These are phyloP conservation scores for Acanthochromis polyacanthus DNA, from an alignment of 2,113 vertebrate genomes.

Conservation along the genomic window DNA sequence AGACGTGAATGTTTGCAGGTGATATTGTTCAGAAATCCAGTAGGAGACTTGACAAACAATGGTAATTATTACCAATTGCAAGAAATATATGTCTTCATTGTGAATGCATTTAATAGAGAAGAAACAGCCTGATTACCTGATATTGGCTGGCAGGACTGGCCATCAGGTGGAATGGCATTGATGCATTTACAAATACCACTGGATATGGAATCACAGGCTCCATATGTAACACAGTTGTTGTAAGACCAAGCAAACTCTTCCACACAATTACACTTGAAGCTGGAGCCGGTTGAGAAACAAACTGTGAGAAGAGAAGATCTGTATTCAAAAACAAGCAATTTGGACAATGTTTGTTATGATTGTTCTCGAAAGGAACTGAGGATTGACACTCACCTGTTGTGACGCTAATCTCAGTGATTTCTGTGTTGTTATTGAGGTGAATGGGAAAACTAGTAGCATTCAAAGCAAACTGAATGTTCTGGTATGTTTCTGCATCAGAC, in stretches of 20 bases:
- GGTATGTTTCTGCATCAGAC: constrained; percentile 38
- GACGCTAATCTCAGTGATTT: constrained; percentile 39
- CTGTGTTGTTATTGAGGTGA: constrained; percentile 45
- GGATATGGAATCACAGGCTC: constrained; percentile 38
- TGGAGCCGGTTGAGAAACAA: constrained; percentile 32
- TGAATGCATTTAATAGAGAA: too few relatives aligned
- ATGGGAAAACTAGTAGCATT: constrained; percentile 47
- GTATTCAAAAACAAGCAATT: background rate
- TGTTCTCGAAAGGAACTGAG: background rate
- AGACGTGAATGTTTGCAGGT: too few relatives aligned
- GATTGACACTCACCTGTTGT: constrained; percentile 65
- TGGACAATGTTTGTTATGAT: too few relatives aligned
- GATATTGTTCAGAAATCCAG: too few relatives aligned
- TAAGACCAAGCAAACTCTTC: constrained; percentile 63
- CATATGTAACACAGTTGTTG: constrained; percentile 54
- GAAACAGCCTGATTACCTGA: constrained; percentile 17
- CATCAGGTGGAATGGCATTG: constrained; percentile 47
- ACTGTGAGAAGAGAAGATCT: constrained; percentile 21
- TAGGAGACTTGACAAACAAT: background rate
- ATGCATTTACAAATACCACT: constrained; percentile 63
- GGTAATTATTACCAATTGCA: background rate
- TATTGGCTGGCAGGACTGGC: constrained; percentile 60
- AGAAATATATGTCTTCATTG: background rate
- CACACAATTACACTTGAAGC: constrained; percentile 56
- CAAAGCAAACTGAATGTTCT: constrained; percentile 24